Percentiles rank a stretch among this genome's conserved stretches.
Evolutionary conservation across 2,888 invertebrate species (phyloP).

Genomic region (Merodon equestris): DNA sequence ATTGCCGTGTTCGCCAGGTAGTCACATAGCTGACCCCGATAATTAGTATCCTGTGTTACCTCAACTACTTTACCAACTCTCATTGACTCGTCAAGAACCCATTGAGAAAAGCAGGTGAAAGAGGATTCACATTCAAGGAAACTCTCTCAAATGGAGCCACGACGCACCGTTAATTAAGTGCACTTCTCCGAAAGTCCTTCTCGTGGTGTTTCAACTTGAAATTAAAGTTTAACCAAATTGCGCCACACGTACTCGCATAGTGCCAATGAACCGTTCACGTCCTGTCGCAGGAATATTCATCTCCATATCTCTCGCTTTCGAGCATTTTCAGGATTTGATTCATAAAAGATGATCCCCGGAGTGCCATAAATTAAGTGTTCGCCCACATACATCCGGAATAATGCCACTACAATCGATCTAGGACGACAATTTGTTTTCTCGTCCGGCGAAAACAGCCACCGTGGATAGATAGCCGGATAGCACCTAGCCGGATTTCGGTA

Average conservation of each 20-base stretch:
- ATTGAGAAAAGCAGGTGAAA: not conserved
- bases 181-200: too few species aligned
- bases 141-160: too few species aligned
- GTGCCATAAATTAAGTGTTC: constrained; percentile 63
- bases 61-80: constrained; percentile 3
- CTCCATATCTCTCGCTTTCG: constrained; percentile 22
- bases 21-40: constrained; percentile 21
- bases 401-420: constrained; percentile 22
- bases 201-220: not conserved
- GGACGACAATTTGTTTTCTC: constrained; percentile 57
- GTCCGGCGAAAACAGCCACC: constrained; percentile 21
- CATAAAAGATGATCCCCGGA: constrained; percentile 66
- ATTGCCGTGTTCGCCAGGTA: constrained; percentile 20
- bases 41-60: constrained; percentile 22
- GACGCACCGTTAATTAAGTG: too few species aligned
- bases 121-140: not conserved
- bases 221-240: constrained; percentile 22
- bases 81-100: not conserved
- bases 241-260: constrained; percentile 10
- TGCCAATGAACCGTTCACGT: constrained; percentile 13
- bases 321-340: constrained; percentile 55
- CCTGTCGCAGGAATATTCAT: constrained; percentile 38
- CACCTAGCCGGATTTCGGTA: constrained; percentile 16
- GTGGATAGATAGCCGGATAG: constrained; percentile 22
- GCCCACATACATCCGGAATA: constrained; percentile 14